Evolutionary conservation across 1,140 invertebrate genomes (phyloP), one percentile per base, ranked within the genome.

Genomic region (Calephelis virginiensis): DNA sequence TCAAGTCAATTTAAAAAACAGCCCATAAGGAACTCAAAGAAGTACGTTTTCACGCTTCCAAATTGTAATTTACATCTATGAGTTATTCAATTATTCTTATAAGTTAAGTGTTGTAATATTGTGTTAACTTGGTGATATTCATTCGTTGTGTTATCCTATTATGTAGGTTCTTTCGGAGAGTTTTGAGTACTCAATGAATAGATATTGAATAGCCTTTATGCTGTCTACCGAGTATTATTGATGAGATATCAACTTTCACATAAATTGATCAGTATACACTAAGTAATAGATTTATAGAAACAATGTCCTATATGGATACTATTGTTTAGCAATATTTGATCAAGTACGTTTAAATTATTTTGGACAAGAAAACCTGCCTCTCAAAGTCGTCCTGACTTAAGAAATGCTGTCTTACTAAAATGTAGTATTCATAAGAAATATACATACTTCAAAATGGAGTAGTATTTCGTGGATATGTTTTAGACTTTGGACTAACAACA

Each of bases 31-130:
- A 71, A 66, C 66, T 67, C 66, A 68, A 71, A 69, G 68, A 71
- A 68, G 70, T 73, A 66, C 69, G 72, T 73, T 73, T 64, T 71
- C 69, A 68, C 72, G 69, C 69, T 63, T 71, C 68, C 68, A 73
- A 72, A 64, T 66, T 73, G 60, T 70, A 73, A 73, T 73, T 70
- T 68, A 62, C 70, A 63, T 66, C 46, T 62, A 17, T 43, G 28
- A 28, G 28, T 28, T 64, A 47, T 64, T 48, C 11, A 28, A 73
- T 66, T 67, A 71, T 63, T 62, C 56, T 61, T 53, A 69, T 67
- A 40, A 67, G 10, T 64, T 69, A 66, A 48, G n/a, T 17, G n/a
- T 50, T 56, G 48, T 50, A 50, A 38, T 64, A 0, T n/a, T 38
- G 62, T 37, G 50, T 63, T 65, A 65, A 64, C 56, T 61, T 62